phyloP scores from a whole-genome alignment of 2,888 invertebrate genomes.

The Papilio elwesi region DNA sequence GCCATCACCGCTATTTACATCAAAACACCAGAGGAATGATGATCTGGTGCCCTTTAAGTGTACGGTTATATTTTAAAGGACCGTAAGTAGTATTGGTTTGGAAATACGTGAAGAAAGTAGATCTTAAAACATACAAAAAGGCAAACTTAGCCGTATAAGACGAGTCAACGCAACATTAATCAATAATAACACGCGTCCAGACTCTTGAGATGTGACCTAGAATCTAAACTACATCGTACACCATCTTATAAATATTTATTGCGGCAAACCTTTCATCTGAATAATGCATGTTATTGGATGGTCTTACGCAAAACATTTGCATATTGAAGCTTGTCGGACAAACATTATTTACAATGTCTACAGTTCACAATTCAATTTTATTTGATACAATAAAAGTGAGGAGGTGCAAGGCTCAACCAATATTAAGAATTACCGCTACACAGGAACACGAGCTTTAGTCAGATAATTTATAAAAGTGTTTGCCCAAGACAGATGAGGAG shows the following conservation, averaged over 20 bases:
- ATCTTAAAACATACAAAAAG: too few species aligned
- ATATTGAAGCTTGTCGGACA: conserved; percentile 21
- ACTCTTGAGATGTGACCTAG: conserved; percentile 30
- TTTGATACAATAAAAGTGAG: not conserved
- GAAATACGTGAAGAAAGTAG: too few species aligned
- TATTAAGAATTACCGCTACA: too few species aligned
- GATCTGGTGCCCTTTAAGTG: too few species aligned
- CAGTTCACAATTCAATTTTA: not conserved
- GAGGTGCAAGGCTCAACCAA: not conserved
- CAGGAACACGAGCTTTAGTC: too few species aligned
- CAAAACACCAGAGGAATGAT: too few species aligned
- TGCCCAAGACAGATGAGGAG: too few species aligned
- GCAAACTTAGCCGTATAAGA: not conserved
- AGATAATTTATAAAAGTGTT: too few species aligned
- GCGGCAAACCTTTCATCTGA: conserved; percentile 28
- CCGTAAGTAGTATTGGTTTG: too few species aligned
- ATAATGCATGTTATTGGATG: conserved; percentile 33
- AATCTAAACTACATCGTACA: conserved; percentile 27
- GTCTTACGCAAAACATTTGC: conserved; percentile 26
- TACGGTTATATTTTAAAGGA: too few species aligned
- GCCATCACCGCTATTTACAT: too few species aligned
- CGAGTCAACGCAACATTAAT: not conserved
- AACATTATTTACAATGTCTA: conserved; percentile 3
- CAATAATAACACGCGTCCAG: conserved; percentile 10
- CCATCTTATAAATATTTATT: conserved; percentile 33